Evolutionary conservation across 2,113 vertebrate species (phyloP), one percentile per base, ranked within the genome.

Genomic region (Campylomormyrus tamandua): DNA sequence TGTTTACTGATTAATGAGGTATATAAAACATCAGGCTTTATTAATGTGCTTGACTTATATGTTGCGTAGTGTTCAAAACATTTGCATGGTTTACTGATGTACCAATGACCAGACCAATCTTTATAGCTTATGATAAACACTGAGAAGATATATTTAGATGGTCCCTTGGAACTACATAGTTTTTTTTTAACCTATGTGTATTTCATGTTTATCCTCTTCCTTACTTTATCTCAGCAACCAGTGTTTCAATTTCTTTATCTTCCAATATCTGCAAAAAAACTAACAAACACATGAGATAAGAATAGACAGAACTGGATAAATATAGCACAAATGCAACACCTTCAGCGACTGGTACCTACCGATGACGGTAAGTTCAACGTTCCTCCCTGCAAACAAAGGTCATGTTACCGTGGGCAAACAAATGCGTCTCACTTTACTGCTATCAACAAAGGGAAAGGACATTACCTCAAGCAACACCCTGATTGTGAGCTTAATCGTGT

Each of bases 401-500:
- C 49, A 27, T 49, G 90, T 88, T 92, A 90, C 1, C 42, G 89
- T 90, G 5, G 87, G 53, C 13, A 27, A 53, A 80, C 42, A 46
- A 87, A 21, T 84, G 11, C 74, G 66, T 49, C 45, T 86, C 74
- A 91, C 91, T 58, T 49, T 85, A 49, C 87, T 92, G 93, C 91
- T 24, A 74, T 17, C 88, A 88, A 92, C 83, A 21, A 5, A 90
- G 66, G 0, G 39, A 17, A 21, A 35, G 0, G 39, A 17, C 13
- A 91, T 96, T 94, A 97, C 97, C 96, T 96, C 96, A 87, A 96
- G 93, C 92, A 97, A 94, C 89, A 96, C 95, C 94, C 94, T 97
- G 93, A 97, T 96, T 58, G 96, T 94, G 91, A 97, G 92, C 92
- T 98, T 95, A 39, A 95, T 96, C 1, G 96, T 91, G 50, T 97